These are phyloP conservation scores for Acromyrmex charruanus DNA, from an alignment of 1,140 invertebrate genomes.

Conservation along the genomic window DNA sequence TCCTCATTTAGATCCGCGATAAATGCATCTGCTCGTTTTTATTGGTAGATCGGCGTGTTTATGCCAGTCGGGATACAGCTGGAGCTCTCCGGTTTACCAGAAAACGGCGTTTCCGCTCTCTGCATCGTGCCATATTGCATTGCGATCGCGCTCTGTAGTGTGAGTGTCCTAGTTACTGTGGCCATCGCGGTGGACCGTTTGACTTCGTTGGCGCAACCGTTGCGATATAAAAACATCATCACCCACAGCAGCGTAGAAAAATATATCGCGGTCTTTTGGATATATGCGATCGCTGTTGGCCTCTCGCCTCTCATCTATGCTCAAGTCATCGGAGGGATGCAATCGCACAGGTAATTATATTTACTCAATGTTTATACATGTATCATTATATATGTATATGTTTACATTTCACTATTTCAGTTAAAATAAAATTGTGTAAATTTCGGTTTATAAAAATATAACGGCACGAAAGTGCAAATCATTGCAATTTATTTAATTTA, in stretches of 20 bases:
- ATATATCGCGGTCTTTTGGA: conserved; percentile 88
- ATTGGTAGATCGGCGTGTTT: conserved; percentile 88
- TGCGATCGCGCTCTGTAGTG: conserved; percentile 89
- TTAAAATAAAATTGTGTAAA: background rate
- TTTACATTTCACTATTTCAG: no score
- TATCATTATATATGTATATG: no score
- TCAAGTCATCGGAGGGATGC: conserved; percentile 77
- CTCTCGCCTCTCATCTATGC: conserved; percentile 87
- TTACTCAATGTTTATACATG: background rate
- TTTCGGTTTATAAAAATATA: background rate
- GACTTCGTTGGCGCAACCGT: conserved; percentile 89
- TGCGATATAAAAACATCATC: conserved; percentile 89
- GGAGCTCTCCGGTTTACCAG: conserved; percentile 86
- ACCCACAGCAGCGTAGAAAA: conserved; percentile 88
- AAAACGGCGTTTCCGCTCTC: conserved; percentile 83
- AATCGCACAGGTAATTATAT: conserved; percentile 74
- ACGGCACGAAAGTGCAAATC: no score
- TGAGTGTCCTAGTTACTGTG: conserved; percentile 89
- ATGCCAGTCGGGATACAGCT: conserved; percentile 90
- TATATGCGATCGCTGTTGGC: conserved; percentile 88
- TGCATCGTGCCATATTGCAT: conserved; percentile 89
- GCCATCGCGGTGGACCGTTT: conserved; percentile 90
- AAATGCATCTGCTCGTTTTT: conserved; percentile 6
- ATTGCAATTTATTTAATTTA: background rate
- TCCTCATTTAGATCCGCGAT: conserved; percentile 6